Percentiles rank a stretch among this genome's conserved stretches.
phyloP scores from a whole-genome alignment of 2,797 vertebrate genomes.

The Muscicapa striata region DNA sequence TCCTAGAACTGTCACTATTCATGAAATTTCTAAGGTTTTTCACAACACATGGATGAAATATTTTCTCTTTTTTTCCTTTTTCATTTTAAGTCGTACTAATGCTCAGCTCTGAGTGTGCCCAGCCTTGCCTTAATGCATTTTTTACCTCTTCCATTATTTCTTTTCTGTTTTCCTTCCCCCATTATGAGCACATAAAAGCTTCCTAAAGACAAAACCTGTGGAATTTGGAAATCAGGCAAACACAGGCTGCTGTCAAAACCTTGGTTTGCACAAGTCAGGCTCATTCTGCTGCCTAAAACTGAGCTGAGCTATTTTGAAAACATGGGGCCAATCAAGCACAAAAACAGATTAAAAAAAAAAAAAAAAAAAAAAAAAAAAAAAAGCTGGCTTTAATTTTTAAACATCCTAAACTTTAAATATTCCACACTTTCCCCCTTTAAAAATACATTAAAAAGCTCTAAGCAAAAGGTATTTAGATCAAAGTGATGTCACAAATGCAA shows the following conservation, averaged over 20 bases:
- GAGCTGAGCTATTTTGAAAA: not conserved
- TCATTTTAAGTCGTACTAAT: not conserved
- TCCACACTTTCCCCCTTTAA: not conserved
- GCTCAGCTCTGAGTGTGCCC: not conserved
- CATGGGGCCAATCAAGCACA: not conserved
- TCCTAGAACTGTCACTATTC: not conserved
- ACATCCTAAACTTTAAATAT: not conserved
- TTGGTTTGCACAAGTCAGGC: not conserved
- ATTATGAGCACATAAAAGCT: not conserved
- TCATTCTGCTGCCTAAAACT: not conserved
- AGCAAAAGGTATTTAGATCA: not conserved
- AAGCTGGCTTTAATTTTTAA: not conserved
- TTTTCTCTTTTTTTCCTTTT: not conserved
- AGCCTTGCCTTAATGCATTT: not conserved
- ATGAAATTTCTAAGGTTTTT: not conserved
- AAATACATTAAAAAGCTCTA: not conserved
- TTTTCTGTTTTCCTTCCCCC: not conserved
- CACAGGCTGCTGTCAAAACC: not conserved
- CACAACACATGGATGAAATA: not conserved
- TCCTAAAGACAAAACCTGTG: not conserved
- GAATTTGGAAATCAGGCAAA: not conserved
- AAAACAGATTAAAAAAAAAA: not conserved
- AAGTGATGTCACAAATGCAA: not conserved
- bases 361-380: not conserved
- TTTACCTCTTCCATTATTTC: not conserved